Evolutionary conservation across 2,888 invertebrate genomes (phyloP).

Genomic region (Julus scanicus): DNA sequence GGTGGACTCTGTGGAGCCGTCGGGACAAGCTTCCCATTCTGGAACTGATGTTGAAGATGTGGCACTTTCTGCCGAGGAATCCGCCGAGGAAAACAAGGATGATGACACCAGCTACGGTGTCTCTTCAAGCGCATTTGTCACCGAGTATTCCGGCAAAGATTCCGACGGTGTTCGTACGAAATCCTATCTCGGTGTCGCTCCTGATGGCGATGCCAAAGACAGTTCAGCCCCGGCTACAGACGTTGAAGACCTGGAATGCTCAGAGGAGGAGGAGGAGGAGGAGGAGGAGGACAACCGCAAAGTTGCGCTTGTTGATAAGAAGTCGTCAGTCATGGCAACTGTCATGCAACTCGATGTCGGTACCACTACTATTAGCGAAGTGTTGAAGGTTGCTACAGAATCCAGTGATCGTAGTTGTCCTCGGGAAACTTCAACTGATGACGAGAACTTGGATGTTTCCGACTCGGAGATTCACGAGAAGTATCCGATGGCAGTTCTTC

Average conservation of each 20-base stretch:
- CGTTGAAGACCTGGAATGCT: slow-evolving; percentile 44
- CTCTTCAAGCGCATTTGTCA: neutral
- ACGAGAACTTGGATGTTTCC: neutral
- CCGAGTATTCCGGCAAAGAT: neutral
- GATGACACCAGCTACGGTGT: slow-evolving; percentile 2
- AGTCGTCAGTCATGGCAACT: neutral
- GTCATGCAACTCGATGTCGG: neutral
- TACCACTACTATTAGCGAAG: neutral
- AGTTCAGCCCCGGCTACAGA: slow-evolving; percentile 1
- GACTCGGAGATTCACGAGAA: neutral
- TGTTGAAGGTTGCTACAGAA: neutral
- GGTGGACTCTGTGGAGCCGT: neutral
- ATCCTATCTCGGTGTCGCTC: neutral
- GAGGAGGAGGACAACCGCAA: no score
- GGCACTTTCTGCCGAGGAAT: neutral
- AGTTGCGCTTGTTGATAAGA: neutral
- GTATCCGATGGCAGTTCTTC: neutral
- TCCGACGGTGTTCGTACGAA: neutral
- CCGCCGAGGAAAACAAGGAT: neutral
- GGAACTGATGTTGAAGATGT: slow-evolving; percentile 3
- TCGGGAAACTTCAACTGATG: neutral
- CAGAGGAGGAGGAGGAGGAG: slow-evolving; percentile 16
- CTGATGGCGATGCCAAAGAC: neutral
- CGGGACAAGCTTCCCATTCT: neutral
- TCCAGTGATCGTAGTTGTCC: neutral